Percentiles rank a stretch among this genome's conserved stretches.
Evolutionary conservation across 2,888 invertebrate genomes (phyloP).

Genomic region (Tineola bisselliella): DNA sequence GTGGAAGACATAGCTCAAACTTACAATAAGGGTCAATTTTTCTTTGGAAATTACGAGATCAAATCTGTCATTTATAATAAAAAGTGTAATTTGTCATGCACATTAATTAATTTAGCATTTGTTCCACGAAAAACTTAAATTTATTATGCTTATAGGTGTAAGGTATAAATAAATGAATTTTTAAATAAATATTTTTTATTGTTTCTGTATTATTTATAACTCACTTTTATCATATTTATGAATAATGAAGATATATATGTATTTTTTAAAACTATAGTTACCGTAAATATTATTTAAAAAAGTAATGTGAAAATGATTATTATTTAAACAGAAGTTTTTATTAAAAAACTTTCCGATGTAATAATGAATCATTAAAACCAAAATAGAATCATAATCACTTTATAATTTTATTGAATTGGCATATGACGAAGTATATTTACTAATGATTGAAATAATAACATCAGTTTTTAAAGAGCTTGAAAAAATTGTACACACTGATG

Average conservation of each 20-base stretch:
- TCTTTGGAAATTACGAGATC: not conserved
- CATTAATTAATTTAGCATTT: not conserved
- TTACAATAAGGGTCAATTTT: not conserved
- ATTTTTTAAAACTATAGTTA: too few relatives aligned
- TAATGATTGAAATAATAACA: not conserved
- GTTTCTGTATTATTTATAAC: not conserved
- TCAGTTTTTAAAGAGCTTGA: not conserved
- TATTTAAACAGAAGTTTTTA: not conserved
- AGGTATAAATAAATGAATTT: not conserved
- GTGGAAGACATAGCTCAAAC: not conserved
- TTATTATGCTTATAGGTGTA: not conserved
- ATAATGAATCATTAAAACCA: not conserved
- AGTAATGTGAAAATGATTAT: not conserved
- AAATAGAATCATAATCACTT: not conserved
- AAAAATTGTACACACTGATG: not conserved
- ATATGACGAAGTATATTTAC: not conserved
- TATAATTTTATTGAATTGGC: not conserved
- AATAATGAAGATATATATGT: too few relatives aligned
- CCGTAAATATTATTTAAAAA: not conserved
- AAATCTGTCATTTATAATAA: not conserved
- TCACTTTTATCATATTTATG: too few relatives aligned
- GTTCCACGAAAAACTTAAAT: not conserved
- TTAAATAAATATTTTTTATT: not conserved
- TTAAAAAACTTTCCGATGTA: not conserved
- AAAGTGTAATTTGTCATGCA: not conserved